phyloP scores from a whole-genome alignment of 1,140 invertebrate species.

The Yoshiicerus persimilis region DNA sequence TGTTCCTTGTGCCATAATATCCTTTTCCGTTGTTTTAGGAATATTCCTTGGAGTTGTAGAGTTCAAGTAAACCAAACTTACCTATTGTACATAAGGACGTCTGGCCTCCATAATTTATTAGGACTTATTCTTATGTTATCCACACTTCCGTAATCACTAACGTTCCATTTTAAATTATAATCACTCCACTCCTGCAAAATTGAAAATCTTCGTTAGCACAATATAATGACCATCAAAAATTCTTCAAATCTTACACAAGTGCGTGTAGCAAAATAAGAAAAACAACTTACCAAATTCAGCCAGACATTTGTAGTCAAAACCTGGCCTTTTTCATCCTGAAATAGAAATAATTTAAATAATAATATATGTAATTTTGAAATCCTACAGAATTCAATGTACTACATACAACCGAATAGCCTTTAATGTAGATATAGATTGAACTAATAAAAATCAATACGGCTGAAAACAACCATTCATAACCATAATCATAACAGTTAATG shows the following conservation, averaged over 20 bases:
- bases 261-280: neutral
- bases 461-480: no score
- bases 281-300: slow-evolving; percentile 91
- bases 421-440: no score
- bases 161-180: slow-evolving; percentile 94
- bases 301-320: slow-evolving; percentile 94
- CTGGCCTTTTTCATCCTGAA: slow-evolving; percentile 82
- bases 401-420: no score
- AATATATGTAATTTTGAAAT: neutral
- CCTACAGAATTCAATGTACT: neutral
- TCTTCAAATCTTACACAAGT: neutral
- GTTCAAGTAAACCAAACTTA: slow-evolving; percentile 58
- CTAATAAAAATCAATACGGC: no score
- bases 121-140: slow-evolving; percentile 91
- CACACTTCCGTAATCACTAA: slow-evolving; percentile 88
- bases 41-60: no score
- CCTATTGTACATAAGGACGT: slow-evolving; percentile 99
- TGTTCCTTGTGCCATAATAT: no score
- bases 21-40: no score
- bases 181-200: slow-evolving; percentile 90
- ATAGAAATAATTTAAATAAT: neutral
- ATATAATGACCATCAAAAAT: neutral
- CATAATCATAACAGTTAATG: no score
- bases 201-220: neutral
- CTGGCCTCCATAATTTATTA: slow-evolving; percentile 95